Evolutionary conservation across 2,888 invertebrate genomes (phyloP).

Genomic region (Epinotia demarniana): DNA sequence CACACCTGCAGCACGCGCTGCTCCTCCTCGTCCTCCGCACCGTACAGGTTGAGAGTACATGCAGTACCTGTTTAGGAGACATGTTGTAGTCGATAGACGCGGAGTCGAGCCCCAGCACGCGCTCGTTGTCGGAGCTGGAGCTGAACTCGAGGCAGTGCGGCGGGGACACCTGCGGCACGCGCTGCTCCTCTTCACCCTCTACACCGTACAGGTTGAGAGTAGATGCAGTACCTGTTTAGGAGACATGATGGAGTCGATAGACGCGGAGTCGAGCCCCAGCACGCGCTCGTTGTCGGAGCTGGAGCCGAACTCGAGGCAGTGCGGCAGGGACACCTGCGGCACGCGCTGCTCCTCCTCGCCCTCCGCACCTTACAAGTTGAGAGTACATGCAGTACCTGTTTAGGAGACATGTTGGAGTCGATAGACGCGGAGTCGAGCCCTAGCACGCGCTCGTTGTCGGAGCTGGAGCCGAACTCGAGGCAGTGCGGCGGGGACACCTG

Average conservation of each 20-base stretch:
- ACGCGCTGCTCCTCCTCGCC: constrained; percentile 92
- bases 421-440: constrained; percentile 92
- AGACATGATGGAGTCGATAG: constrained; percentile 90
- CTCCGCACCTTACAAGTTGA: constrained; percentile 80
- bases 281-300: constrained; percentile 93
- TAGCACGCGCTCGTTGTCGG: constrained; percentile 93
- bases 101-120: constrained; percentile 93
- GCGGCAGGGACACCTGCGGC: constrained; percentile 90
- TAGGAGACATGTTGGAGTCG: constrained; percentile 92
- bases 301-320: constrained; percentile 89
- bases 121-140: constrained; percentile 90
- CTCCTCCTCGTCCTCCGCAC: constrained; percentile 87
- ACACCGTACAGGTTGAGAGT: constrained; percentile 76
- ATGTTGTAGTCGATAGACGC: constrained; percentile 91
- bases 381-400: constrained; percentile 86
- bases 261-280: constrained; percentile 92
- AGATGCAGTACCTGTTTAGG: constrained; percentile 91
- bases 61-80: constrained; percentile 91
- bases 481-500: constrained; percentile 91
- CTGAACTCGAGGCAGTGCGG: constrained; percentile 91
- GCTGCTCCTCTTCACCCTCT: constrained; percentile 90
- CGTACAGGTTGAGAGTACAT: constrained; percentile 78
- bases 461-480: constrained; percentile 88
- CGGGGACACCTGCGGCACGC: constrained; percentile 91
- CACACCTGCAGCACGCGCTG: constrained; percentile 92